These are phyloP conservation scores for Nothobranchius furzeri DNA, from an alignment of 2,113 vertebrate genomes.

Conservation along the genomic window DNA sequence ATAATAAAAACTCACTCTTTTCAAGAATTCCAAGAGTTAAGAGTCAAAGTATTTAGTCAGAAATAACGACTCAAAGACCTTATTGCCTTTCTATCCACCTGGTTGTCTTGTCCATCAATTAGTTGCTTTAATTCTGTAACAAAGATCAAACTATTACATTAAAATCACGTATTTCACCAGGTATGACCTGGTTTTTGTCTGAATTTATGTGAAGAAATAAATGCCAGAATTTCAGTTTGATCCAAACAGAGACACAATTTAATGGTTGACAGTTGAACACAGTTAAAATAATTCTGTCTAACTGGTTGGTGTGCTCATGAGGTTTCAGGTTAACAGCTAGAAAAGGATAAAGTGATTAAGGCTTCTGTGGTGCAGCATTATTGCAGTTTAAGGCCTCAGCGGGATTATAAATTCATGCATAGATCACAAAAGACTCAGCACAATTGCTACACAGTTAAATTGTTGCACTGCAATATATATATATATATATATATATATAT, in stretches of 20 bases:
- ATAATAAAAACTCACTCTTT: neutral
- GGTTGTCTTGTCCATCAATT: neutral
- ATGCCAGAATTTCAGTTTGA: neutral
- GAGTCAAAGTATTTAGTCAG: neutral
- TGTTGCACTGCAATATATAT: constrained; percentile 57
- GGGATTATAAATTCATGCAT: constrained; percentile 25
- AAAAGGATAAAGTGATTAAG: constrained; percentile 36
- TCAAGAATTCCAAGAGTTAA: constrained; percentile 10
- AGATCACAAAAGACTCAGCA: constrained; percentile 9
- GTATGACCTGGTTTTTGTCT: neutral
- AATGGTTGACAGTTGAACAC: constrained; percentile 1
- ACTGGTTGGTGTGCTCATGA: neutral
- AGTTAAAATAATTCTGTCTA: constrained; percentile 1
- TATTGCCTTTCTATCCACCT: neutral
- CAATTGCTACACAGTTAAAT: constrained; percentile 14
- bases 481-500: too few relatives aligned
- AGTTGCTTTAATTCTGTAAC: neutral
- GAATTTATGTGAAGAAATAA: neutral
- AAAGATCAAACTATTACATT: neutral
- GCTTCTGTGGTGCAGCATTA: constrained; percentile 36
- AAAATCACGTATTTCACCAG: neutral
- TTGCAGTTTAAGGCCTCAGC: constrained; percentile 60
- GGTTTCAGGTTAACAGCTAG: constrained; percentile 25
- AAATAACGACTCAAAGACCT: neutral
- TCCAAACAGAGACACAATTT: neutral